Conservation (phyloP, 2,888 invertebrate species). For the Cephus sareptanus region DNA sequence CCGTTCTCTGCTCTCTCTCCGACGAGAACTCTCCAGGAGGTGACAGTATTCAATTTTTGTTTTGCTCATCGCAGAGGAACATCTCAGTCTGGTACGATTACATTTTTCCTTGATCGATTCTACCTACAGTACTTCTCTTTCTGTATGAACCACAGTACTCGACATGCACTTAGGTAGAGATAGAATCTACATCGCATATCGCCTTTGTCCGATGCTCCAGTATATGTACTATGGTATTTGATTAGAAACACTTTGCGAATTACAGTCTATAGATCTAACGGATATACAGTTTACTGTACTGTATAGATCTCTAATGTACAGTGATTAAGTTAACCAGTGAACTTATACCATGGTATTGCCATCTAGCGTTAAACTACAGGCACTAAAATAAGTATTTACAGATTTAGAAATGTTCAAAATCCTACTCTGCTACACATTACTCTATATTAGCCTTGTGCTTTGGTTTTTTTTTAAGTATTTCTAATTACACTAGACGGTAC, state of each 20-base stretch:
- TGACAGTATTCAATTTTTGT: neutral
- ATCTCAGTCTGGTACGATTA: neutral
- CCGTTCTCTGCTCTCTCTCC: slow-evolving; percentile 16
- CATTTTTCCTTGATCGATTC: neutral
- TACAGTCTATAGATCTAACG: neutral
- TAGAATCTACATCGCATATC: too few relatives aligned
- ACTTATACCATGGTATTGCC: neutral
- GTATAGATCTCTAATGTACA: neutral
- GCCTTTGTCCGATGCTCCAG: neutral
- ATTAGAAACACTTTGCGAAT: neutral
- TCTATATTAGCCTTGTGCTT: neutral
- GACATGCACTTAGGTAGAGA: neutral
- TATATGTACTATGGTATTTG: neutral
- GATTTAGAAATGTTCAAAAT: neutral
- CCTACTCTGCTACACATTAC: too few relatives aligned
- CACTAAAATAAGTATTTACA: neutral
- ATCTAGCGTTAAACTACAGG: neutral
- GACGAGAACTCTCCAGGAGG: neutral
- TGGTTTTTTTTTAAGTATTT: neutral
- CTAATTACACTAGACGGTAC: neutral
- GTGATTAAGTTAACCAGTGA: neutral
- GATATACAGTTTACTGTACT: too few relatives aligned
- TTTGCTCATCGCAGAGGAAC: neutral
- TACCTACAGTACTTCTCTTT: neutral
- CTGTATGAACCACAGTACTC: neutral